These are phyloP conservation scores for Sesamia inferens DNA, from an alignment of 2,888 invertebrate species.

Conservation along the genomic window DNA sequence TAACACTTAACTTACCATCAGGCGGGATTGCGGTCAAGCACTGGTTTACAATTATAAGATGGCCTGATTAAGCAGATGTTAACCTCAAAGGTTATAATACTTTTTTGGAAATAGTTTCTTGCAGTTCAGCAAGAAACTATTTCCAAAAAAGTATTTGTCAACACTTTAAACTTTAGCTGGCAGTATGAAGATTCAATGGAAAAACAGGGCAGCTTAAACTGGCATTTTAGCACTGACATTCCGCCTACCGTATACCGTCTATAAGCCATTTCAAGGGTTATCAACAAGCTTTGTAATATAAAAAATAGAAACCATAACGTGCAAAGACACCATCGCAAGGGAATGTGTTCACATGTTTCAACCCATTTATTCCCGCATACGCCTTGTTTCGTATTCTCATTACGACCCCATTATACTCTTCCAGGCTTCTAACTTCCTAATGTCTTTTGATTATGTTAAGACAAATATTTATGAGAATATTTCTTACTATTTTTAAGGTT, in stretches of 20 bases:
- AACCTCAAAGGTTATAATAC: too few relatives aligned
- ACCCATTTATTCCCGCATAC: conserved; percentile 24
- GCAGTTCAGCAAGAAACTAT: too few relatives aligned
- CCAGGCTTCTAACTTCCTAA: conserved; percentile 23
- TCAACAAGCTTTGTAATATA: conserved; percentile 17
- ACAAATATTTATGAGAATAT: conserved; percentile 30
- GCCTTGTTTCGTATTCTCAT: conserved; percentile 41
- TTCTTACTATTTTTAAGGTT: conserved; percentile 7
- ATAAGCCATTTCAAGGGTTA: conserved; percentile 17
- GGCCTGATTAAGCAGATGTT: too few relatives aligned
- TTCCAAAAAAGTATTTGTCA: background rate
- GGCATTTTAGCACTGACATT: background rate
- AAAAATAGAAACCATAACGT: conserved; percentile 23
- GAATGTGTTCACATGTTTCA: conserved; percentile 29
- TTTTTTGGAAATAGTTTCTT: too few relatives aligned
- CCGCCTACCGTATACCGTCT: background rate
- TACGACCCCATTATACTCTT: conserved; percentile 55
- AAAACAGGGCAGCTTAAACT: background rate
- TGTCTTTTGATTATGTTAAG: conserved; percentile 52
- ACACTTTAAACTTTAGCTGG: background rate
- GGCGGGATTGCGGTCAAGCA: too few relatives aligned
- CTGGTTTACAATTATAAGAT: too few relatives aligned
- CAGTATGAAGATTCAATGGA: background rate
- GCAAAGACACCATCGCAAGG: conserved; percentile 11
- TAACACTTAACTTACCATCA: too few relatives aligned